These are phyloP conservation scores for Sarcophaga rosellei DNA, from an alignment of 2,888 invertebrate genomes.

Conservation along the genomic window DNA sequence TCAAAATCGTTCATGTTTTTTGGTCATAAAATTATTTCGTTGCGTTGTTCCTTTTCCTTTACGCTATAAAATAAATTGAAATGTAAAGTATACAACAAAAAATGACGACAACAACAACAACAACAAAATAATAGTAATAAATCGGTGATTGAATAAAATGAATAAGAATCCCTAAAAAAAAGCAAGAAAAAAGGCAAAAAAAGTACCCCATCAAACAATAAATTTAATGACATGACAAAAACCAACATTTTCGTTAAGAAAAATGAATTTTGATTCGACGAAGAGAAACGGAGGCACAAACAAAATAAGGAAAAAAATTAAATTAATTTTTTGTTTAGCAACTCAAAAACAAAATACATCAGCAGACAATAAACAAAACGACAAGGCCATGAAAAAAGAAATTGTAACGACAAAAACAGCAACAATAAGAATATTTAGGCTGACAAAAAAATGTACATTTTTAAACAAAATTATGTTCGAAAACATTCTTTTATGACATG, in stretches of 20 bases:
- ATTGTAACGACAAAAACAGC: too few species aligned
- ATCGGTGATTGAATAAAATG: slow-evolving; percentile 6
- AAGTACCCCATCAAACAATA: slow-evolving; percentile 5
- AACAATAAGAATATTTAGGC: too few species aligned
- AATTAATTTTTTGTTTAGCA: slow-evolving; percentile 5
- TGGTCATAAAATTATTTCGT: slow-evolving; percentile 38
- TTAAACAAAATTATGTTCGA: too few species aligned
- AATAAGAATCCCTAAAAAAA: background rate
- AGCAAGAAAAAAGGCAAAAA: too few species aligned
- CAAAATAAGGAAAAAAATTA: background rate
- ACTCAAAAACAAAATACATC: background rate
- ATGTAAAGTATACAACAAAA: background rate
- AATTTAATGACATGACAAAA: slow-evolving; percentile 39
- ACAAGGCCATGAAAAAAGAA: too few species aligned
- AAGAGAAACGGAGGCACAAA: background rate
- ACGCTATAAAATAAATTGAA: slow-evolving; percentile 21
- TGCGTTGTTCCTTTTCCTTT: background rate
- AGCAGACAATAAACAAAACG: background rate
- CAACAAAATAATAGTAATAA: background rate
- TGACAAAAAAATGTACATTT: too few species aligned
- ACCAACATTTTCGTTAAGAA: background rate
- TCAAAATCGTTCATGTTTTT: slow-evolving; percentile 32
- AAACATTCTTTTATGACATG: too few species aligned
- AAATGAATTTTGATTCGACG: background rate
- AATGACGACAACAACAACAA: slow-evolving; percentile 1